A percentile compares a stretch with the other conserved stretches of the same genome.
These are phyloP conservation scores for Cyclargus thomasi DNA, from an alignment of 1,140 invertebrate genomes.

Conservation along the genomic window DNA sequence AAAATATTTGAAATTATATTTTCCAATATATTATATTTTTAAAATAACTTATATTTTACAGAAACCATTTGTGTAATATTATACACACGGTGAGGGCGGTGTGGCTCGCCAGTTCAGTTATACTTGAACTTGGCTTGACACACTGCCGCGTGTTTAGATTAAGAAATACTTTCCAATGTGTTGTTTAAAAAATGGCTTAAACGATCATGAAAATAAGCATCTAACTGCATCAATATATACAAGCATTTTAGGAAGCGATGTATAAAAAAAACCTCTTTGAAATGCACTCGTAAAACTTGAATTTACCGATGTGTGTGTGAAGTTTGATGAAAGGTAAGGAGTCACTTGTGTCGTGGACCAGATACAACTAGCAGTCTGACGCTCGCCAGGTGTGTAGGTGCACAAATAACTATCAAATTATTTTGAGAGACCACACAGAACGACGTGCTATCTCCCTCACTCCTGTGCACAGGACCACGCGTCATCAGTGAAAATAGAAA, in stretches of 20 bases:
- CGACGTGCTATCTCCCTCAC: slow-evolving; percentile 15
- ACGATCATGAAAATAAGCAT: too few relatives aligned
- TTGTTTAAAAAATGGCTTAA: too few relatives aligned
- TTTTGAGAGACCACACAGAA: slow-evolving; percentile 47
- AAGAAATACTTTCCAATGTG: too few relatives aligned
- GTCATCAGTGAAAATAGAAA: slow-evolving; percentile 9
- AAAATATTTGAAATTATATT: too few relatives aligned
- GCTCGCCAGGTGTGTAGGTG: slow-evolving; percentile 52
- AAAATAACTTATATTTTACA: too few relatives aligned
- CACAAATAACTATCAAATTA: slow-evolving; percentile 56
- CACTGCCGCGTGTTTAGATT: too few relatives aligned
- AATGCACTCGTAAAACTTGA: slow-evolving; percentile 15
- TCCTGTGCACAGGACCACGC: slow-evolving; percentile 6
- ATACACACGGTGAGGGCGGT: too few relatives aligned
- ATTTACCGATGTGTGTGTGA: slow-evolving; percentile 18
- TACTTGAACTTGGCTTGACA: too few relatives aligned
- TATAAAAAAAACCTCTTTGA: neutral
- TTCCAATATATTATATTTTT: too few relatives aligned
- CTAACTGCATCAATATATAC: too few relatives aligned
- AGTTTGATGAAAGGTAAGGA: slow-evolving; percentile 23
- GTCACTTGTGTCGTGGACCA: slow-evolving; percentile 33
- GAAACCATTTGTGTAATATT: too few relatives aligned
- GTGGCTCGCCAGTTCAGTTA: too few relatives aligned
- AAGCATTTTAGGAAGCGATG: neutral
- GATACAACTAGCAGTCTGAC: slow-evolving; percentile 50